Evolutionary conservation across 1,140 invertebrate genomes (phyloP).

Genomic region (Psix sp.): DNA sequence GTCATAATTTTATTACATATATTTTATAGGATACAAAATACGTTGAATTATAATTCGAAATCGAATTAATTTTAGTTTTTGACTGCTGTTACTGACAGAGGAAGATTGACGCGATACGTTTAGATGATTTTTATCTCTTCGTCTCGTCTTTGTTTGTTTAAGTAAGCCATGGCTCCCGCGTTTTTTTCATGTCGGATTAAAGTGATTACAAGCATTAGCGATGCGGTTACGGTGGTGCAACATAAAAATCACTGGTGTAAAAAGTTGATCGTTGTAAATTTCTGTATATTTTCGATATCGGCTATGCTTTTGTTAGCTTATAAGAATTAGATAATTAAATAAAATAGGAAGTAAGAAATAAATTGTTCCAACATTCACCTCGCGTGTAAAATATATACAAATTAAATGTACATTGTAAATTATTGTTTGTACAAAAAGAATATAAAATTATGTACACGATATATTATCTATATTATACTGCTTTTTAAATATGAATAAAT

Average conservation of each 20-base stretch:
- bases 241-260: constrained; percentile 40
- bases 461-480: too few relatives aligned
- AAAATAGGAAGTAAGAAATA: too few relatives aligned
- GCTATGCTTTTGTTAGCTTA: too few relatives aligned
- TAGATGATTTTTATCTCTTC: constrained; percentile 56
- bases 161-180: constrained; percentile 64
- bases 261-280: constrained; percentile 33
- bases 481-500: too few relatives aligned
- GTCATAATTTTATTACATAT: neutral
- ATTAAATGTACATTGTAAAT: too few relatives aligned
- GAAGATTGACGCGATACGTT: constrained; percentile 46
- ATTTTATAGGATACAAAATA: constrained; percentile 2
- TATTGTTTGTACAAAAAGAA: too few relatives aligned
- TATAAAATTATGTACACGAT: too few relatives aligned
- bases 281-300: constrained; percentile 32
- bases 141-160: constrained; percentile 68
- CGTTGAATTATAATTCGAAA: neutral
- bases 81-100: constrained; percentile 30
- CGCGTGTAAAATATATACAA: too few relatives aligned
- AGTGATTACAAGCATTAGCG: constrained; percentile 67
- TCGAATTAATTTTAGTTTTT: constrained; percentile 30
- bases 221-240: constrained; percentile 64
- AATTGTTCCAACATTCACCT: too few relatives aligned
- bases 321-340: too few relatives aligned
- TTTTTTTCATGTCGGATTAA: constrained; percentile 54